These are phyloP conservation scores for Achroia grisella DNA, from an alignment of 1,140 invertebrate species.

Conservation along the genomic window DNA sequence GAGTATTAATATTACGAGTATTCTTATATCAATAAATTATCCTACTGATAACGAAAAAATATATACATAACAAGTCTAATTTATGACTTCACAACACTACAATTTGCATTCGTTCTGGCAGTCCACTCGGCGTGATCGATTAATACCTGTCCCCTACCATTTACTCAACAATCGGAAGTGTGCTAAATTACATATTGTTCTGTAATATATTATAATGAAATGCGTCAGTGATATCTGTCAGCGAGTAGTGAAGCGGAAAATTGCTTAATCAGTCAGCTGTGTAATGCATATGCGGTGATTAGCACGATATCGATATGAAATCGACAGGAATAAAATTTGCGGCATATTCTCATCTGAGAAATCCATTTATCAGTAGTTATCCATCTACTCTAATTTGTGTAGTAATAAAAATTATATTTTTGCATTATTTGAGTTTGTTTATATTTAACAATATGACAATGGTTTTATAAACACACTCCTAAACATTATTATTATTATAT, in stretches of 20 bases:
- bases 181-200: slow-evolving; percentile 64
- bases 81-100: too few species aligned
- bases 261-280: slow-evolving; percentile 67
- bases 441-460: too few species aligned
- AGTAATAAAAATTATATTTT: too few species aligned
- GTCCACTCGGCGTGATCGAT: slow-evolving; percentile 9
- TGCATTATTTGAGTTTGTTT: too few species aligned
- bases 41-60: too few species aligned
- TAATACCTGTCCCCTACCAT: slow-evolving; percentile 28
- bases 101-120: neutral
- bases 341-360: slow-evolving; percentile 20
- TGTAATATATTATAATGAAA: slow-evolving; percentile 60
- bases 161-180: slow-evolving; percentile 34
- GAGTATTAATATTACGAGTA: too few species aligned
- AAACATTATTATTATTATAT: too few species aligned
- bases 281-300: slow-evolving; percentile 51
- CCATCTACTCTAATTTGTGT: too few species aligned
- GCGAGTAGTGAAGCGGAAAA: slow-evolving; percentile 51
- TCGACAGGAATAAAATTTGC: slow-evolving; percentile 45
- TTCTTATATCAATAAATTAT: too few species aligned
- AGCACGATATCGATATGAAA: slow-evolving; percentile 51
- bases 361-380: too few species aligned
- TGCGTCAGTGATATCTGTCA: slow-evolving; percentile 35
- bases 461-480: too few species aligned
- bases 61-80: too few species aligned